phyloP scores from a whole-genome alignment of 2,797 vertebrate species.

The Pempheris klunzingeri region DNA sequence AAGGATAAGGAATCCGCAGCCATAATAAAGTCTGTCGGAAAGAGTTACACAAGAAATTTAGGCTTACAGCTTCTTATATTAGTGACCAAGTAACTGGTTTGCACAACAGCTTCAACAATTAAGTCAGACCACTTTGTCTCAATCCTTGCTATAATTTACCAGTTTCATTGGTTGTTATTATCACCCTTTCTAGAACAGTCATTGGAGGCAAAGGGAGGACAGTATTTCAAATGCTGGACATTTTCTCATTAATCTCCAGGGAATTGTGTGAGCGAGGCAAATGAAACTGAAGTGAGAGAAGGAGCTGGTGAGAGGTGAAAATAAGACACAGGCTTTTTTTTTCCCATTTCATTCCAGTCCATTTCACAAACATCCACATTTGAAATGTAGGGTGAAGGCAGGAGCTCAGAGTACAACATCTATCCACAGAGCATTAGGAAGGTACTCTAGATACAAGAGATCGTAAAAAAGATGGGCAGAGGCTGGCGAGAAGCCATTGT shows the following conservation, averaged over 20 bases:
- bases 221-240: constrained; percentile 73
- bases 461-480: constrained; percentile 74
- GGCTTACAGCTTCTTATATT: constrained; percentile 38
- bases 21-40: constrained; percentile 54
- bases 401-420: constrained; percentile 73
- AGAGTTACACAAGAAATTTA: constrained; percentile 51
- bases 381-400: constrained; percentile 76
- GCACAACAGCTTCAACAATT: constrained; percentile 36
- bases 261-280: constrained; percentile 42
- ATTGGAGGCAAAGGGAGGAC: constrained; percentile 50
- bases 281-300: constrained; percentile 59
- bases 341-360: constrained; percentile 81
- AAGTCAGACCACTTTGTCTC: constrained; percentile 58
- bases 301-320: constrained; percentile 58
- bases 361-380: constrained; percentile 85
- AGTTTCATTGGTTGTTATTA: constrained; percentile 69
- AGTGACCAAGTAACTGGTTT: constrained; percentile 40
- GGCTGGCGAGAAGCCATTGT: constrained; percentile 73
- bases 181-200: constrained; percentile 57
- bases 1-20: constrained; percentile 30
- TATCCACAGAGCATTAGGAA: constrained; percentile 74
- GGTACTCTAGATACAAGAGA: constrained; percentile 64
- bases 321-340: constrained; percentile 68
- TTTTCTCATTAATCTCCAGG: constrained; percentile 76
- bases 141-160: constrained; percentile 67